Percentiles rank a stretch among this genome's conserved stretches.
Evolutionary conservation across 2,888 invertebrate species (phyloP).

Genomic region (Chelonus formosanus): DNA sequence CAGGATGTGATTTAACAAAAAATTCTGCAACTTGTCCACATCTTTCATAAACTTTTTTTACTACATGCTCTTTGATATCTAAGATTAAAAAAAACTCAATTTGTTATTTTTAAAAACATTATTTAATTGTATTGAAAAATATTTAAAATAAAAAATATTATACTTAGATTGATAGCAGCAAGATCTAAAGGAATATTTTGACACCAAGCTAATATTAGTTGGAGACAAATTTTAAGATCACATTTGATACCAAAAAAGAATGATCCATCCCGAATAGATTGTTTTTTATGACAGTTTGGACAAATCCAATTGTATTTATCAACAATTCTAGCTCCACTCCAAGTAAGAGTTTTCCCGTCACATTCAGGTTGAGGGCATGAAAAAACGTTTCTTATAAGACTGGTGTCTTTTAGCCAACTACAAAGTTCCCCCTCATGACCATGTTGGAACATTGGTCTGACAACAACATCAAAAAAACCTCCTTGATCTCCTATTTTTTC

Average conservation of each 20-base stretch:
- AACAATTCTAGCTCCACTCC: constrained; percentile 66
- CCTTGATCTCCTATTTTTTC: constrained; percentile 53
- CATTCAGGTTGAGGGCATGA: constrained; percentile 63
- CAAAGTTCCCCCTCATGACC: constrained; percentile 68
- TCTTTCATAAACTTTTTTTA: constrained; percentile 69
- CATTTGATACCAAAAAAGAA: constrained; percentile 74
- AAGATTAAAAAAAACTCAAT: constrained; percentile 6
- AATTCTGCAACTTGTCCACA: constrained; percentile 67
- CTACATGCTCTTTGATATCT: constrained; percentile 71
- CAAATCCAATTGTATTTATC: constrained; percentile 69
- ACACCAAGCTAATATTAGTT: constrained; percentile 74
- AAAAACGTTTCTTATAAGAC: constrained; percentile 63
- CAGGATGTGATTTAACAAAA: constrained; percentile 65
- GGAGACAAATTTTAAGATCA: constrained; percentile 70
- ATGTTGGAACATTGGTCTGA: constrained; percentile 66
- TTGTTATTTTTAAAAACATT: background rate
- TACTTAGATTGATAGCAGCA: constrained; percentile 70
- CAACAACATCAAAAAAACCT: constrained; percentile 65
- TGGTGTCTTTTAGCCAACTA: constrained; percentile 67
- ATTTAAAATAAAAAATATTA: constrained; percentile 2
- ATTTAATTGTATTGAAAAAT: background rate
- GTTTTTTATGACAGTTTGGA: constrained; percentile 63
- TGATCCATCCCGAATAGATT: constrained; percentile 67
- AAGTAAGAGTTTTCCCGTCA: constrained; percentile 62
- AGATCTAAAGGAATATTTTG: constrained; percentile 69